Conservation (phyloP, 2,888 invertebrate species). For the Antheraea yamamai region DNA sequence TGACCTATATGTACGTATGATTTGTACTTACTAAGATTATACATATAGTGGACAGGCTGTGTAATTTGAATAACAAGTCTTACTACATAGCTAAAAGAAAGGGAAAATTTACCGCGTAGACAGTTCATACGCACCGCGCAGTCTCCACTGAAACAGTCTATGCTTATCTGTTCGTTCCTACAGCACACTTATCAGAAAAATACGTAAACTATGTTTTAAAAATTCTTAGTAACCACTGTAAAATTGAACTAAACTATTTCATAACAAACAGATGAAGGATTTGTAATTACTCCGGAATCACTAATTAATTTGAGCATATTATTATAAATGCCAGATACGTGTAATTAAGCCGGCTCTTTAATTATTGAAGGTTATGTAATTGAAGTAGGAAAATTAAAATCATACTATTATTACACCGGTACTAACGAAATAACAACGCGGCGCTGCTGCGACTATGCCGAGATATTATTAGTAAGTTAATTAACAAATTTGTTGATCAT, state of each 20-base stretch:
- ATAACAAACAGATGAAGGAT: not conserved
- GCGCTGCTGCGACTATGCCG: not conserved
- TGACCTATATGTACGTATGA: constrained; percentile 55
- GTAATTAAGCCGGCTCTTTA: not conserved
- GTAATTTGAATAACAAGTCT: constrained; percentile 14
- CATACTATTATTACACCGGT: not conserved
- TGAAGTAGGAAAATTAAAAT: not conserved
- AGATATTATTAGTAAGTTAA: constrained; percentile 8
- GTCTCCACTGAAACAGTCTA: not conserved
- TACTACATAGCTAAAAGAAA: constrained; percentile 15
- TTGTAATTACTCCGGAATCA: not conserved
- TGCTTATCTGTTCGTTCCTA: not conserved
- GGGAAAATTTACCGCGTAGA: constrained; percentile 14
- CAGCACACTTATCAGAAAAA: not conserved
- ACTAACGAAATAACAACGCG: not conserved
- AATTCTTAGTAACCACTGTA: not conserved
- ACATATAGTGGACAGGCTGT: constrained; percentile 10
- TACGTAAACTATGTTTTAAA: not conserved
- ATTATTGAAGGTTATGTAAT: not conserved
- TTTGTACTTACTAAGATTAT: constrained; percentile 17
- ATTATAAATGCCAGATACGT: no score
- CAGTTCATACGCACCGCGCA: not conserved
- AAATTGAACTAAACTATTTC: not conserved
- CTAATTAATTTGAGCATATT: not conserved
- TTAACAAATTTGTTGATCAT: constrained; percentile 25